phyloP scores from a whole-genome alignment of 92 coral and sea anemone species.

The Galaxea fascicularis region DNA sequence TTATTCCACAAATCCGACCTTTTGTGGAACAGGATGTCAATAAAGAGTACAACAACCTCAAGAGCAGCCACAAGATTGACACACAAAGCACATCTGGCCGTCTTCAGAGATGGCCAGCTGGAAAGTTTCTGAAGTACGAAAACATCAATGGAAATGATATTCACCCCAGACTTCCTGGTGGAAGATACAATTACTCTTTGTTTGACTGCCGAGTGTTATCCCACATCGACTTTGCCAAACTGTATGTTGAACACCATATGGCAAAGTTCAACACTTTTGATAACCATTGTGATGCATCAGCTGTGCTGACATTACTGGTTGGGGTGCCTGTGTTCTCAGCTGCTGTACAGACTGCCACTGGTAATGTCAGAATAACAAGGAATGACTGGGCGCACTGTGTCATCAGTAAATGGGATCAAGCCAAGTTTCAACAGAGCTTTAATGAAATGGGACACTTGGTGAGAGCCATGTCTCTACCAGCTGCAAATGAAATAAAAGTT shows the following conservation, averaged over 20 bases:
- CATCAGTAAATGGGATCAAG: conserved; percentile 54
- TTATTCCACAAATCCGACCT: conserved; percentile 64
- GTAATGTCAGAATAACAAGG: conserved; percentile 45
- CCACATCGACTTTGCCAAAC: conserved; percentile 56
- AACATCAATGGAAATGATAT: conserved; percentile 40
- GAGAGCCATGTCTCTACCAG: conserved; percentile 26
- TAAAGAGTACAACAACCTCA: conserved; percentile 57
- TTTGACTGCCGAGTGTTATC: conserved; percentile 52
- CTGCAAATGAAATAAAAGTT: conserved; percentile 7
- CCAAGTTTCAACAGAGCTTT: conserved; percentile 31
- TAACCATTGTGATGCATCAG: conserved; percentile 65
- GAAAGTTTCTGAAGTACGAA: conserved; percentile 11
- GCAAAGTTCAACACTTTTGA: conserved; percentile 66
- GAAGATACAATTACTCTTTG: background rate
- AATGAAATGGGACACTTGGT: conserved; percentile 40
- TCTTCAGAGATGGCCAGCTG: conserved; percentile 1
- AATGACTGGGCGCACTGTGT: conserved; percentile 69
- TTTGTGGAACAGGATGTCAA: conserved; percentile 47
- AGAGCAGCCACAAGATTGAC: conserved; percentile 60
- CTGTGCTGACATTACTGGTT: conserved; percentile 54
- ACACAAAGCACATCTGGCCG: background rate
- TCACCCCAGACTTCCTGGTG: conserved; percentile 38
- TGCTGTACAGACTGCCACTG: conserved; percentile 54
- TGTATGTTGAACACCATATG: conserved; percentile 52
- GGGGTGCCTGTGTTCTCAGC: conserved; percentile 51